A percentile compares a stretch with the other conserved stretches of the same genome.
Evolutionary conservation across 1,140 invertebrate species (phyloP).

Genomic region (Megalonaias nervosa): DNA sequence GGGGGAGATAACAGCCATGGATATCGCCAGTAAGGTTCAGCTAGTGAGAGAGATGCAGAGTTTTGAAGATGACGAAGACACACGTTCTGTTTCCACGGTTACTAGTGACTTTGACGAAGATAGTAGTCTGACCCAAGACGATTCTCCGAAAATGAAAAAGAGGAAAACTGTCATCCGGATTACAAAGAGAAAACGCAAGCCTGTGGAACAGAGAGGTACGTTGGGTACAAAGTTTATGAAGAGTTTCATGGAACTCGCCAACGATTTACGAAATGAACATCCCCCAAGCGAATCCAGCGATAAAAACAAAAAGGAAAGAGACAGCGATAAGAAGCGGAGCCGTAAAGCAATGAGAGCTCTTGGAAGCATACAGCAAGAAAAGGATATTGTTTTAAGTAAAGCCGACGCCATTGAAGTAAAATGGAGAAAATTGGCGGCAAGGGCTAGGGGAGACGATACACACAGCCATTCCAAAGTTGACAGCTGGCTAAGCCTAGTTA

Average conservation of each 20-base stretch:
- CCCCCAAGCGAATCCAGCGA: slow-evolving; percentile 20
- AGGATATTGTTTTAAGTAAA: slow-evolving; percentile 51
- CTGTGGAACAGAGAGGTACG: slow-evolving; percentile 34
- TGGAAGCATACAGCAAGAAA: slow-evolving; percentile 50
- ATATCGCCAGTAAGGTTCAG: slow-evolving; percentile 54
- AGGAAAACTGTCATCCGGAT: slow-evolving; percentile 53
- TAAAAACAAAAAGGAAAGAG: slow-evolving; percentile 29
- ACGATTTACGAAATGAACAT: slow-evolving; percentile 53
- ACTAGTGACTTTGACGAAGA: slow-evolving; percentile 48
- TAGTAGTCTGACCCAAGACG: slow-evolving; percentile 55
- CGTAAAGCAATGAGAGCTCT: slow-evolving; percentile 51
- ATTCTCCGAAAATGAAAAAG: slow-evolving; percentile 54
- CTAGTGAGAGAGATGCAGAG: slow-evolving; percentile 60
- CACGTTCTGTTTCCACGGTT: slow-evolving; percentile 53
- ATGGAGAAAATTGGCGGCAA: slow-evolving; percentile 46
- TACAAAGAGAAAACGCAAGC: slow-evolving; percentile 18
- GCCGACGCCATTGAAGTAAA: slow-evolving; percentile 54
- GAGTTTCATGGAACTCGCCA: slow-evolving; percentile 60
- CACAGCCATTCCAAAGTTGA: slow-evolving; percentile 36
- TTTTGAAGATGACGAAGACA: slow-evolving; percentile 61
- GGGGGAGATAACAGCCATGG: slow-evolving; percentile 56
- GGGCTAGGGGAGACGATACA: slow-evolving; percentile 15
- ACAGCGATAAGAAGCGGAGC: slow-evolving; percentile 47
- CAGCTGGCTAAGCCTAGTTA: slow-evolving; percentile 51
- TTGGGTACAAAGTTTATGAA: slow-evolving; percentile 58